Evolutionary conservation across 2,113 vertebrate genomes (phyloP).

Genomic region (Xiphophorus couchianus): DNA sequence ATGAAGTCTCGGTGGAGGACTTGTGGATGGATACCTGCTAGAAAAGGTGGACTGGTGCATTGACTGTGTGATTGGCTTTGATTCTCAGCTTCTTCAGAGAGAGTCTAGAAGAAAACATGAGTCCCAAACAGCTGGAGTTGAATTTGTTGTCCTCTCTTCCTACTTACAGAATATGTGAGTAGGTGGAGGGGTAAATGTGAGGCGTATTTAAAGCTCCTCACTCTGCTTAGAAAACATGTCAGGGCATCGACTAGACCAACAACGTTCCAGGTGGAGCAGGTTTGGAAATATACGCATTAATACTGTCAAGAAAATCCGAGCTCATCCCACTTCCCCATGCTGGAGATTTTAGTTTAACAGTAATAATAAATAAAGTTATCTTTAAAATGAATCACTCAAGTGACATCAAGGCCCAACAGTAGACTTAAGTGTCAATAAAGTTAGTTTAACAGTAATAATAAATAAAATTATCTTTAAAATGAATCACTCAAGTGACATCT

Average conservation of each 20-base stretch:
- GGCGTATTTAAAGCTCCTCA: no score
- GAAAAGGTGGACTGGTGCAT: background rate
- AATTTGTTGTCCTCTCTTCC: background rate
- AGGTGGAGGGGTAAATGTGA: background rate
- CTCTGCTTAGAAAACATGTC: background rate
- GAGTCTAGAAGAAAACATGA: background rate
- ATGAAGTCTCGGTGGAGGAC: background rate
- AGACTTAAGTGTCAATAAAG: no score
- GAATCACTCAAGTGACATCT: no score
- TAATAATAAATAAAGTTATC: no score
- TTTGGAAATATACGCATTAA: background rate
- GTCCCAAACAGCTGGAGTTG: background rate
- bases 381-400: no score
- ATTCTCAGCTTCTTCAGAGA: background rate
- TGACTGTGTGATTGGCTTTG: background rate
- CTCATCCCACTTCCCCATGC: no score
- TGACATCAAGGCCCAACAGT: no score
- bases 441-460: no score
- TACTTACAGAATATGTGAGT: background rate
- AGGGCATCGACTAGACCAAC: background rate
- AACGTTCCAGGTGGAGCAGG: background rate
- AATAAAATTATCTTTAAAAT: no score
- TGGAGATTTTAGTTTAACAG: no score
- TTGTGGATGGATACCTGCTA: background rate
- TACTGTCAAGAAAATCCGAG: no score